These are phyloP conservation scores for Setophaga kirtlandii DNA, from an alignment of 2,113 vertebrate genomes.

Conservation along the genomic window DNA sequence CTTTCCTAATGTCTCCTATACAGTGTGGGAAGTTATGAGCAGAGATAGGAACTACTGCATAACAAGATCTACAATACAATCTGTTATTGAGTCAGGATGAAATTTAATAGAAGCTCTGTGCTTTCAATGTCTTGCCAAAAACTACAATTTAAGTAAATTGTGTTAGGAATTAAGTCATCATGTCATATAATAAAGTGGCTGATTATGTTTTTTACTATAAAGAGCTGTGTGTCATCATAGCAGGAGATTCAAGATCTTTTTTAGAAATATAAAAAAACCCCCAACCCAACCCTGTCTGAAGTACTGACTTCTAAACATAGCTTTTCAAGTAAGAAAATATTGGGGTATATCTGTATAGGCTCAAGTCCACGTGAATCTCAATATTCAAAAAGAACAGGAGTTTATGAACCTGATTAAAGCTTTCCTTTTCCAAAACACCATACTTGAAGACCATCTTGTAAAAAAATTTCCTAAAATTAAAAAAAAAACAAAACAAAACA, in stretches of 20 bases:
- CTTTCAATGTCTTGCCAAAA: slow-evolving; percentile 1
- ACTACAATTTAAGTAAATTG: slow-evolving; percentile 4
- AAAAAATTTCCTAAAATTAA: not conserved
- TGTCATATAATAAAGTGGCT: not conserved
- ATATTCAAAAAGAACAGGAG: not conserved
- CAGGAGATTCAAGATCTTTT: not conserved
- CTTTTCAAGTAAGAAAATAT: not conserved
- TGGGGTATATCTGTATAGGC: not conserved
- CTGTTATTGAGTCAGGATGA: not conserved
- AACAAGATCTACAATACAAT: not conserved
- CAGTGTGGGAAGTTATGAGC: not conserved
- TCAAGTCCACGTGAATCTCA: not conserved
- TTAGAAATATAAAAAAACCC: not conserved
- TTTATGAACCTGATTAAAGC: not conserved
- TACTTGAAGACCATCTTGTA: not conserved
- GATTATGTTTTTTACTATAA: not conserved
- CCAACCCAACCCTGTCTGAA: not conserved
- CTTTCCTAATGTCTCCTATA: not conserved
- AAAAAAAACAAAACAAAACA: not conserved
- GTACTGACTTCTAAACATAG: not conserved
- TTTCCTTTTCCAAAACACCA: not conserved
- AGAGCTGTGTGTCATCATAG: not conserved
- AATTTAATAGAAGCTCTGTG: slow-evolving; percentile 14
- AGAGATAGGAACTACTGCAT: not conserved
- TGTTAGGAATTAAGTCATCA: slow-evolving; percentile 14